Conservation (phyloP, 1,140 invertebrate species). For the Eufriesea mexicana region DNA sequence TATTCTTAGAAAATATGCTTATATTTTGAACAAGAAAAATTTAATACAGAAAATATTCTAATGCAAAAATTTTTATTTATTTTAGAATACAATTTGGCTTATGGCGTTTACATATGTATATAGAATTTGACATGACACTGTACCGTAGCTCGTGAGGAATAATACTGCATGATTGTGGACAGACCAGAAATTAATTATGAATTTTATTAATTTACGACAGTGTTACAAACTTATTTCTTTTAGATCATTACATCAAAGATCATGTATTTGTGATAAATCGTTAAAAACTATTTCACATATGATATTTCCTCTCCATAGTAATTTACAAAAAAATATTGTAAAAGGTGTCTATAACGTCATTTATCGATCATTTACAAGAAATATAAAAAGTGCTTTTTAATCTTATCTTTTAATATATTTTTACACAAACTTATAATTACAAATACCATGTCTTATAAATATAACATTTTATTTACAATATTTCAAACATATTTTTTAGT, state of each 20-base stretch:
- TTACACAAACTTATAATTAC: background rate
- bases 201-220: background rate
- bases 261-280: background rate
- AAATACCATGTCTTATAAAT: background rate
- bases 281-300: background rate
- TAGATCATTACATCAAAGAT: background rate
- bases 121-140: background rate
- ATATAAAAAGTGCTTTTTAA: background rate
- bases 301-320: background rate
- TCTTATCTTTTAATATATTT: background rate
- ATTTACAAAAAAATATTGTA: background rate
- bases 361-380: background rate
- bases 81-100: background rate
- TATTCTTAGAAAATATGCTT: background rate
- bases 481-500: conserved; percentile 38
- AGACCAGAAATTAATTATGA: conserved; percentile 17
- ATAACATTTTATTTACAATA: conserved; percentile 2
- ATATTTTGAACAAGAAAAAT: background rate
- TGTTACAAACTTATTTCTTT: background rate
- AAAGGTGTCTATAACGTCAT: no score
- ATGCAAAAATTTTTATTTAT: background rate
- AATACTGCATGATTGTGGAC: background rate
- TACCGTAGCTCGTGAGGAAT: background rate
- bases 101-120: background rate
- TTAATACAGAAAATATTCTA: background rate